These are phyloP conservation scores for Capricornis sumatraensis DNA, from an alignment of 2,113 vertebrate species.

Conservation along the genomic window DNA sequence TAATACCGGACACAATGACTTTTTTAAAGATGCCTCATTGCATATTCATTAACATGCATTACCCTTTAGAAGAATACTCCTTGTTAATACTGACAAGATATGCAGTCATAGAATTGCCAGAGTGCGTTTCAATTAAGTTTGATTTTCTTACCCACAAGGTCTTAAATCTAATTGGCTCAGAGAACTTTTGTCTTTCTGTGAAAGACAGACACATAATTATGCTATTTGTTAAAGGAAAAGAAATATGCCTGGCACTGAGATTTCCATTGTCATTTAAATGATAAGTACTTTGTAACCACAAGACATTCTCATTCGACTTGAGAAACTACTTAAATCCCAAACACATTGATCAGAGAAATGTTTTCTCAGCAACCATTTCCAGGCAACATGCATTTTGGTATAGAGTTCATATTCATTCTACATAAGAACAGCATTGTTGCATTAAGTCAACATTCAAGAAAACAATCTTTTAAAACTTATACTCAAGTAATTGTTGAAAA, in stretches of 20 bases:
- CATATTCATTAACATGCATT: not conserved
- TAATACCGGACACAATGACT: not conserved
- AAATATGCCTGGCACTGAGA: not conserved
- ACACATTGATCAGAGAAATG: not conserved
- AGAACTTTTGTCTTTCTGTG: slow-evolving; percentile 64
- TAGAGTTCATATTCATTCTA: slow-evolving; percentile 9
- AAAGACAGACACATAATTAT: slow-evolving; percentile 58
- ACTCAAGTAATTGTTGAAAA: not conserved
- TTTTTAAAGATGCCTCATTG: not conserved
- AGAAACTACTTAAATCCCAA: slow-evolving; percentile 9
- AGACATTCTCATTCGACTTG: not conserved
- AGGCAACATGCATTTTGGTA: not conserved
- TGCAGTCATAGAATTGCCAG: slow-evolving; percentile 14
- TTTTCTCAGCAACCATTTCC: slow-evolving; percentile 4
- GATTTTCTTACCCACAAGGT: slow-evolving; percentile 59
- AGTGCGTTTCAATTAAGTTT: slow-evolving; percentile 67
- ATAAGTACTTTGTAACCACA: not conserved
- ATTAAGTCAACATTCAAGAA: not conserved
- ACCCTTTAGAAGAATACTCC: slow-evolving; percentile 5
- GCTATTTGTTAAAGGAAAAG: slow-evolving; percentile 25
- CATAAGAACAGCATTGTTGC: not conserved
- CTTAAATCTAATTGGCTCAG: slow-evolving; percentile 69
- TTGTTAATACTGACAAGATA: slow-evolving; percentile 24
- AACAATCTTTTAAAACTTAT: not conserved
- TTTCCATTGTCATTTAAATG: slow-evolving; percentile 56